phyloP scores from a whole-genome alignment of 2,113 vertebrate species.

The Apodemus sylvaticus region DNA sequence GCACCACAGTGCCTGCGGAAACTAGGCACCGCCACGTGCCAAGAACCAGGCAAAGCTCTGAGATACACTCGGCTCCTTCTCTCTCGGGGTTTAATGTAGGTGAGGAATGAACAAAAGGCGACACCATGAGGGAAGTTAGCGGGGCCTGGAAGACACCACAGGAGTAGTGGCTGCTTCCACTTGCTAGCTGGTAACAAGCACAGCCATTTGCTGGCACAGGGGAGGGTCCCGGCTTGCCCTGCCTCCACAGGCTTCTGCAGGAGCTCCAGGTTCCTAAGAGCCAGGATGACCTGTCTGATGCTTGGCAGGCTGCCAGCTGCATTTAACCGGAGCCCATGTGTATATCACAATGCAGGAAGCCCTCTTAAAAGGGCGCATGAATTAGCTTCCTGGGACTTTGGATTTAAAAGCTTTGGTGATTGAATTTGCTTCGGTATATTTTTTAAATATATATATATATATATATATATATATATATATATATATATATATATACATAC shows the following conservation, averaged over 20 bases:
- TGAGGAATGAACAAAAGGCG: neutral
- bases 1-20: neutral
- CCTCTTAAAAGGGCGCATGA: conserved; percentile 85
- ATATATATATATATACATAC: neutral
- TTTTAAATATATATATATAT: conserved; percentile 65
- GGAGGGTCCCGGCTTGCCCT: neutral
- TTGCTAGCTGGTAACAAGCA: conserved; percentile 27
- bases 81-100: neutral
- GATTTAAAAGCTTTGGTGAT: conserved; percentile 86
- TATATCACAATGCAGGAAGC: conserved; percentile 86
- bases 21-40: neutral
- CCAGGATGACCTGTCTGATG: conserved; percentile 68
- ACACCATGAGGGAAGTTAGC: neutral
- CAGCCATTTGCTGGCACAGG: neutral
- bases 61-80: neutral
- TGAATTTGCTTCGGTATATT: conserved; percentile 83
- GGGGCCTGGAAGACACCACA: accelerated
- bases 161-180: neutral
- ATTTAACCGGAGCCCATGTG: conserved; percentile 82
- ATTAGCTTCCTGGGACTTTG: conserved; percentile 87
- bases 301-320: conserved; percentile 79
- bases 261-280: conserved; percentile 49
- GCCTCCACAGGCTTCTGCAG: conserved; percentile 5
- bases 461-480: conserved; percentile 35
- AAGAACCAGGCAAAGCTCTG: neutral